phyloP scores from a whole-genome alignment of 2,888 invertebrate genomes.

The Eilema griseolum region DNA sequence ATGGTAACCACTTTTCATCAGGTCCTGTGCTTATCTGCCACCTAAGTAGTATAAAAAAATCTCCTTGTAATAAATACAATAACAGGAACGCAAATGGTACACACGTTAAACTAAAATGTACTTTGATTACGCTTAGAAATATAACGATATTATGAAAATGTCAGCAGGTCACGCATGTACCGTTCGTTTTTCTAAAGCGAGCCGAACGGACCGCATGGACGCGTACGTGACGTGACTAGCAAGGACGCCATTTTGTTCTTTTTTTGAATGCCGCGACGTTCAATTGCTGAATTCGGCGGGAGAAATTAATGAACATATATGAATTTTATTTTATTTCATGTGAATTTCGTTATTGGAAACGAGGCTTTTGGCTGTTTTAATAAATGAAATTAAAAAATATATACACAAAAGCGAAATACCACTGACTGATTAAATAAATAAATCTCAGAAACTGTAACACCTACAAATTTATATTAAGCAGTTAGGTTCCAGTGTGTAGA shows the following conservation, averaged over 20 bases:
- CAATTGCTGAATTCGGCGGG: constrained; percentile 27
- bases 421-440: too few relatives aligned
- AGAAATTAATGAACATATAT: constrained; percentile 21
- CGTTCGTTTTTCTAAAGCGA: constrained; percentile 60
- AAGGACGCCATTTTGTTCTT: constrained; percentile 44
- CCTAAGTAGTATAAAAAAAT: too few relatives aligned
- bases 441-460: too few relatives aligned
- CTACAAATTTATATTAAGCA: too few relatives aligned
- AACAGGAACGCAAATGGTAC: not conserved
- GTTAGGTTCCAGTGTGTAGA: too few relatives aligned
- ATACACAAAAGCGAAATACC: too few relatives aligned
- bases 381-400: constrained; percentile 4
- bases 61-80: not conserved
- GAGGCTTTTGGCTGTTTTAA: constrained; percentile 7
- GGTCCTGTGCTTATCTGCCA: too few relatives aligned
- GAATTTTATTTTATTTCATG: constrained; percentile 6
- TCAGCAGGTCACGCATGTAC: constrained; percentile 49
- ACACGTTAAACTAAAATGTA: not conserved
- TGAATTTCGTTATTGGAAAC: constrained; percentile 24
- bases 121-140: constrained; percentile 37
- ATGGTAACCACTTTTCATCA: too few relatives aligned
- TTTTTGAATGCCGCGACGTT: constrained; percentile 33
- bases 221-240: constrained; percentile 50
- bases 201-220: constrained; percentile 53
- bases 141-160: constrained; percentile 21